Evolutionary conservation across 2,888 invertebrate species (phyloP).

Genomic region (Brachylomia viminalis): DNA sequence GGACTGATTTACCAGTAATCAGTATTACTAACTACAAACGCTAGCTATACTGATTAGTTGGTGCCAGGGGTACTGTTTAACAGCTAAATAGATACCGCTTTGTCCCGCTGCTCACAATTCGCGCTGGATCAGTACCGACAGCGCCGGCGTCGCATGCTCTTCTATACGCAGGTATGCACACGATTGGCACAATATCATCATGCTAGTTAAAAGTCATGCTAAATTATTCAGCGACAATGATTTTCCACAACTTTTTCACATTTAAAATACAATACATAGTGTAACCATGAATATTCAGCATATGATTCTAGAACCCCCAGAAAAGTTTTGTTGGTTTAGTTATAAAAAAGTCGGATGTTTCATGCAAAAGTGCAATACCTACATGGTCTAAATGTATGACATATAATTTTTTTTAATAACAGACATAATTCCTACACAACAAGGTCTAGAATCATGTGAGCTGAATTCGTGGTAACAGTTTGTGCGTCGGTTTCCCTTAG

Average conservation of each 20-base stretch:
- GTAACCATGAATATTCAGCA: background rate
- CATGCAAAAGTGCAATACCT: background rate
- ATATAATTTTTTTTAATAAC: background rate
- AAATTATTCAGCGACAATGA: background rate
- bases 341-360: background rate
- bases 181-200: constrained; percentile 26
- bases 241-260: background rate
- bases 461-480: background rate
- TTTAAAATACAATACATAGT: background rate
- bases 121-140: constrained; percentile 58
- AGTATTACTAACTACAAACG: background rate
- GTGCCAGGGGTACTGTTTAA: constrained; percentile 51
- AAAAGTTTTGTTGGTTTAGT: background rate
- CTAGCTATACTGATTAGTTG: constrained; percentile 24
- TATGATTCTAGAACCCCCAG: background rate
- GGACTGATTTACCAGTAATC: background rate
- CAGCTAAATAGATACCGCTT: constrained; percentile 75
- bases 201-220: constrained; percentile 17
- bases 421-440: background rate
- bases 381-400: background rate
- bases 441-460: background rate
- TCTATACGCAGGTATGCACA: constrained; percentile 48
- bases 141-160: constrained; percentile 44
- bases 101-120: constrained; percentile 70
- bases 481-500: background rate